phyloP scores from a whole-genome alignment of 2,888 invertebrate species.

The Elegia similella region DNA sequence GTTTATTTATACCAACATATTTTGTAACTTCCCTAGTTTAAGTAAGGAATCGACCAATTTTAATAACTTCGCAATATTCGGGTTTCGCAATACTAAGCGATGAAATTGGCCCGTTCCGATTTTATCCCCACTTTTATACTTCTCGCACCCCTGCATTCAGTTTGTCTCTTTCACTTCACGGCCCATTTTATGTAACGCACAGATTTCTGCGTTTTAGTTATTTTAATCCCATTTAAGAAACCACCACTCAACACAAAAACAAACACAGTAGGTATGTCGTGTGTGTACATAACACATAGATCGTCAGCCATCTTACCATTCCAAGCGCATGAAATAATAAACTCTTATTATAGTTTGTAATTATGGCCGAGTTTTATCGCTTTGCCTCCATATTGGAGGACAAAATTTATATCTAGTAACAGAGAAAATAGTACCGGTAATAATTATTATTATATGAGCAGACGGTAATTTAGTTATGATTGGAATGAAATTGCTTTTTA shows the following conservation, averaged over 20 bases:
- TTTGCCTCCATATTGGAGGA: not conserved
- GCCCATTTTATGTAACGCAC: slow-evolving; percentile 5
- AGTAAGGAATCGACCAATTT: slow-evolving; percentile 11
- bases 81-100: slow-evolving; percentile 1
- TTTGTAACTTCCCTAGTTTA: not conserved
- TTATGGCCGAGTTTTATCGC: not conserved
- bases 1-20: not conserved
- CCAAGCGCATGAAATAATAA: slow-evolving; percentile 5
- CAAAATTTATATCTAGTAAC: not conserved
- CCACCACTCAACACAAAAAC: slow-evolving; percentile 5
- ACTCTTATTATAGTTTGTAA: not conserved
- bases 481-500: slow-evolving; percentile 5
- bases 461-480: not conserved
- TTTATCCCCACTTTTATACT: slow-evolving; percentile 17
- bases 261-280: not conserved
- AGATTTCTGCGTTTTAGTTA: not conserved
- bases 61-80: not conserved
- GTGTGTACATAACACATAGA: not conserved
- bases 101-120: slow-evolving; percentile 11
- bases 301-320: slow-evolving; percentile 5
- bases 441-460: not conserved
- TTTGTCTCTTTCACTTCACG: slow-evolving; percentile 11
- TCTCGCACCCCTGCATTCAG: slow-evolving; percentile 23
- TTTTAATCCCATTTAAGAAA: not conserved
- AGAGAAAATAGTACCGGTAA: not conserved